Conservation (phyloP, 2,113 vertebrate genomes). For the Ondatra zibethicus region DNA sequence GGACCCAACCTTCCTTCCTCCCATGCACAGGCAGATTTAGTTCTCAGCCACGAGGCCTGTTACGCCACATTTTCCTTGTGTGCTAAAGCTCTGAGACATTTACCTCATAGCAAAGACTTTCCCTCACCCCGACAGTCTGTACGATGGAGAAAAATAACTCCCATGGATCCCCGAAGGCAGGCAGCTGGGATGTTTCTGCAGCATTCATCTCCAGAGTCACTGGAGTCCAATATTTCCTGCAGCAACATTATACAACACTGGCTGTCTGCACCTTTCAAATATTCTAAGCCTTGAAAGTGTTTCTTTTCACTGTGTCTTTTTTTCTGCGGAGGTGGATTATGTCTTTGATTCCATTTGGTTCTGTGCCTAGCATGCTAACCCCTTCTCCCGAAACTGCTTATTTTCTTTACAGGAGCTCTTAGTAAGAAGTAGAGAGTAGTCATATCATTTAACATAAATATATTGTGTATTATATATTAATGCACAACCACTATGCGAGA, state of each 20-base stretch:
- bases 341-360: neutral
- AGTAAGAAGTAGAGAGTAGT: neutral
- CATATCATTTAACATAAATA: neutral
- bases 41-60: neutral
- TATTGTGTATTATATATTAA: neutral
- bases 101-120: neutral
- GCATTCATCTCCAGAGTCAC: no score
- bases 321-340: neutral
- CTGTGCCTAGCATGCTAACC: neutral
- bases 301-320: constrained; percentile 12
- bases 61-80: neutral
- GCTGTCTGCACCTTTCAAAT: neutral
- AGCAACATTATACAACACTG: neutral
- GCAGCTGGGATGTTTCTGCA: neutral
- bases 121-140: neutral
- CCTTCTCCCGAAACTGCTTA: neutral
- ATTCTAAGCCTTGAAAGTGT: neutral
- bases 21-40: neutral
- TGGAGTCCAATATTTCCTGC: neutral
- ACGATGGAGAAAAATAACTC: neutral
- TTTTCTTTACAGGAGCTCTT: neutral
- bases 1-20: neutral
- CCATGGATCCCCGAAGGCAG: neutral
- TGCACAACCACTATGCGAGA: neutral
- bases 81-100: neutral